Evolutionary conservation across 2,888 invertebrate genomes (phyloP).

Genomic region (Apamea anceps): DNA sequence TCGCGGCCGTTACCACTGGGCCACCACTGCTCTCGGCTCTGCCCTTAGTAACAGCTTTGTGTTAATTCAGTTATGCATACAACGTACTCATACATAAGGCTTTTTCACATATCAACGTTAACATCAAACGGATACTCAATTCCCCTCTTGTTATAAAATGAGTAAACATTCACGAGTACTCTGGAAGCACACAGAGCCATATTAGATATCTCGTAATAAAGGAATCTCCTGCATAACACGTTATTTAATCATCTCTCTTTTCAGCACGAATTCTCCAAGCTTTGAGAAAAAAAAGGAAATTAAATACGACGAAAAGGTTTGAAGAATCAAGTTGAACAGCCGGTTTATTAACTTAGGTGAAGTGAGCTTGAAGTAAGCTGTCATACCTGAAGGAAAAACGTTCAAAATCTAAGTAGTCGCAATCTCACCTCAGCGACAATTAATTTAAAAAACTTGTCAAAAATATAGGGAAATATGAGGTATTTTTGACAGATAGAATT

Average conservation of each 20-base stretch:
- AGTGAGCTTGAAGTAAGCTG: too few species aligned
- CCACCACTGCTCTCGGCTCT: too few species aligned
- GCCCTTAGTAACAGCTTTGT: too few species aligned
- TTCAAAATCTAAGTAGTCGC: too few species aligned
- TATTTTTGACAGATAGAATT: too few species aligned
- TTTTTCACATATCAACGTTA: background rate
- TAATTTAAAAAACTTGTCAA: too few species aligned
- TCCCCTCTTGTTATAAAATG: background rate
- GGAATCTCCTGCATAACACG: background rate
- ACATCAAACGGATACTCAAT: background rate
- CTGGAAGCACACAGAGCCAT: background rate
- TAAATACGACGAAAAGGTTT: background rate
- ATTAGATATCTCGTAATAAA: constrained; percentile 10
- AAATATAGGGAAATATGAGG: too few species aligned
- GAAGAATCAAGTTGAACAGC: background rate
- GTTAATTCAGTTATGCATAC: background rate
- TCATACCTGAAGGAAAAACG: too few species aligned
- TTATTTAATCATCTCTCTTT: background rate
- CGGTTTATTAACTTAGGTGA: background rate
- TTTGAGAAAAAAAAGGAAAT: background rate
- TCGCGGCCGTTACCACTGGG: too few species aligned
- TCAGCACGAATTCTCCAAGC: background rate
- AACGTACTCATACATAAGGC: background rate
- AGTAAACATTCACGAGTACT: background rate
- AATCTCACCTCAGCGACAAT: too few species aligned